Base-by-base conservation (phyloP, 2,797 vertebrate species). In the Streptopelia turtur region DNA sequence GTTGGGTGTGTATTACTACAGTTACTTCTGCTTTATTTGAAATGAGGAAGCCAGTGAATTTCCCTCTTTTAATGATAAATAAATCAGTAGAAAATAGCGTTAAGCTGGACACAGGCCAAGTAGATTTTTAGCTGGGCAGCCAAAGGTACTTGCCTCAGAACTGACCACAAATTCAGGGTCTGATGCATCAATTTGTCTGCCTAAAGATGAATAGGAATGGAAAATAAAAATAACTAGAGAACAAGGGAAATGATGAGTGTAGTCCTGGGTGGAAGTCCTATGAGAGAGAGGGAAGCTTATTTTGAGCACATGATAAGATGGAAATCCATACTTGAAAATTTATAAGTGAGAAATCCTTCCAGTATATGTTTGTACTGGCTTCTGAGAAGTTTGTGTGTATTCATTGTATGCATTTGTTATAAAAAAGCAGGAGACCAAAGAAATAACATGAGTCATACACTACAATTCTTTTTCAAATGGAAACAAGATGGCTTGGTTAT, bases 211-310 rank as follows among this genome's bases (percentile, higher is more conserved):
- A 65, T 22, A 37, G 16, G 21, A 81, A 60, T 43, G 13, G 41
- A 89, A 94, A 91, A n/a, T 83, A 81, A 75, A 93, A 87, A 50
- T 39, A 50, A 25, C 16, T 57, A 57, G 39, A 81, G 33, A 76
- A 39, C 9, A 72, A 78, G 5, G 45, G 24, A n/a, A 68, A 47
- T 9, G 31, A 27, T 68, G 66, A 79, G 22, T 56, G 4, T 59
- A 39, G 35, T 59, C 24, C 65, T 75, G 27, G 9, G 9, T 76
- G 16, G 12, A 90, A 89, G 18, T 53, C 33, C 53, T 41, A 0
- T 27, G 20, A 70, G 49, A 47, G 31, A 64, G 22, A 28, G 5
- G 25, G 23, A 75, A 57, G 37, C 21, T 68, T 77, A 25, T 80
- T 94, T 80, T 85, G 64, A 64, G 23, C 13, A 39, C n/a, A 33